Conservation (phyloP, 2,113 vertebrate genomes). For the Leptocoma aspasia region DNA sequence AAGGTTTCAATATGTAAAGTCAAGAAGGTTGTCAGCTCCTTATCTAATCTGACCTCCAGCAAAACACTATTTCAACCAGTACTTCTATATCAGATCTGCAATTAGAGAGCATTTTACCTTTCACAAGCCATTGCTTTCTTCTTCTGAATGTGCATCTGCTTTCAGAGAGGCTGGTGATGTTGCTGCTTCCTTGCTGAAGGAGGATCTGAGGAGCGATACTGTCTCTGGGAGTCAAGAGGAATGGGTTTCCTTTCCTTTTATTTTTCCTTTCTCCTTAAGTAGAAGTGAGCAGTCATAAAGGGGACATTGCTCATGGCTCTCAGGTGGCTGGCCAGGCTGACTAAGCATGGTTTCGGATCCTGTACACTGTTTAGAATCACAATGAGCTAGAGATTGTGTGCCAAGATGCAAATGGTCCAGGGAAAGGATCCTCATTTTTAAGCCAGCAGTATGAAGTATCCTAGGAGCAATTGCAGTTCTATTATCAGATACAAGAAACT, state of each 20-base stretch:
- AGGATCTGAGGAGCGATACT: background rate
- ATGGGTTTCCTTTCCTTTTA: background rate
- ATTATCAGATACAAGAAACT: constrained; percentile 1
- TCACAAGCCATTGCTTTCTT: background rate
- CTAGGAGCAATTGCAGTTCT: background rate
- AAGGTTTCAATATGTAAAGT: background rate
- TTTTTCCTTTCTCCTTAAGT: background rate
- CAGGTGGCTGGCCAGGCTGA: constrained; percentile 53
- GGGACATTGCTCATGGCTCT: constrained; percentile 10
- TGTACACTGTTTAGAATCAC: constrained; percentile 25
- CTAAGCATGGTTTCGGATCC: constrained; percentile 23
- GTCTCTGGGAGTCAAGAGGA: background rate
- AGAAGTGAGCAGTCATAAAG: constrained; percentile 25
- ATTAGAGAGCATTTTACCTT: background rate
- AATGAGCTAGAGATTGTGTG: constrained; percentile 22
- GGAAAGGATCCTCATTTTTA: constrained; percentile 36
- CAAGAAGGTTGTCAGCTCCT: background rate
- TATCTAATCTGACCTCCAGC: background rate
- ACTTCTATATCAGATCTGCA: background rate
- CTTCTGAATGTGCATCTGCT: background rate
- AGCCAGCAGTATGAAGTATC: constrained; percentile 12
- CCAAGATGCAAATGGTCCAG: constrained; percentile 6
- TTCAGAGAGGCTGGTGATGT: background rate
- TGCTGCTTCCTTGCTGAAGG: background rate
- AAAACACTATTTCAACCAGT: background rate